Evolutionary conservation across 2,113 vertebrate species (phyloP), one percentile per base, ranked within the genome.

Genomic region (Melanerpes aurifrons): DNA sequence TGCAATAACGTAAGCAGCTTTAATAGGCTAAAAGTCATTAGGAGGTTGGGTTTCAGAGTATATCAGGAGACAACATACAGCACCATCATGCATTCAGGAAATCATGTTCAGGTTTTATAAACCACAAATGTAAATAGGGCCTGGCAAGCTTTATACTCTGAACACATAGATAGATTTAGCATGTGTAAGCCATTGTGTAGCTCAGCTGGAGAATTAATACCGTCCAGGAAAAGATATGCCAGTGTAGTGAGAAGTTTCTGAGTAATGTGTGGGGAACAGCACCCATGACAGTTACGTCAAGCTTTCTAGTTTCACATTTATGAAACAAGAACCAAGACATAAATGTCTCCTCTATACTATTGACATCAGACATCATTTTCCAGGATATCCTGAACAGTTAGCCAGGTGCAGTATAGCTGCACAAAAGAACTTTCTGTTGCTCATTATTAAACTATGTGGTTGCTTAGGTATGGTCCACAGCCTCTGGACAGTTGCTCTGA

Each of bases 61-160:
- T 48, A 59, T 76, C 62, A 73, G 74, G 47, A 83, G 72, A 84
- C 3, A 0, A 80, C 80, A 37, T 15, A 88, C 16, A 35, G 62
- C 70, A 83, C 63, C 5, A 1, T 73, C 82, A 84, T 1, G 9
- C n/a, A 63, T 63, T 94, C 80, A 69, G 90, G 82, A 94, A 93
- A 94, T 69, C 87, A 40, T 1, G 11, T 72, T 84, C 86, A 86
- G 82, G 76, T 76, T 91, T 94, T 81, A 56, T 24, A 95, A 95
- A 92, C 86, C 92, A 92, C 80, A 84, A 82, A 94, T 78, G 76
- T 70, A 95, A 94, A 92, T 76, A 79, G 90, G n/a, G 9, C 59
- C 86, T 91, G 81, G 68, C 43, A 94, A 82, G 50, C 47, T 48
- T 90, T 82, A 53, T n/a, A 14, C 59, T 67, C 5, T n/a, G 81